A percentile compares a stretch with the other conserved stretches of the same genome.
phyloP scores from a whole-genome alignment of 2,113 vertebrate genomes.

The Solenodon paradoxus region DNA sequence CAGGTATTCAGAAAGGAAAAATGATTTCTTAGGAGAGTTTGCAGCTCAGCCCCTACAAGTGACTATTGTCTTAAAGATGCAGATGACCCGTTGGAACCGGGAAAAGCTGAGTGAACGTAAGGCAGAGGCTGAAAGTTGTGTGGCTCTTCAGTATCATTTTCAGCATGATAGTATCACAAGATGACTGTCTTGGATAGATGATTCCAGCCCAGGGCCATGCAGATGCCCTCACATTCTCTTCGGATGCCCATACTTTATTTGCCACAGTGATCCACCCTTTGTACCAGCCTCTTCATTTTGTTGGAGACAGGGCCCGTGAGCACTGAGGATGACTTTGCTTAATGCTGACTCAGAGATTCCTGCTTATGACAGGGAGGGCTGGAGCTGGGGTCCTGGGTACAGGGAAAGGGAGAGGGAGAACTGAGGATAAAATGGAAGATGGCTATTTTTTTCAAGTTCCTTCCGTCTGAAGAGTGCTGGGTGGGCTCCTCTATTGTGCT shows the following conservation, averaged over 20 bases:
- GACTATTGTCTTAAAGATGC: not conserved
- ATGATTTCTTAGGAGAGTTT: not conserved
- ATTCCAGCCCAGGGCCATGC: too few relatives aligned
- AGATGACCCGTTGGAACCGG: not conserved
- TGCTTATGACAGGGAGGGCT: too few relatives aligned
- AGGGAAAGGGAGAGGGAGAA: not conserved
- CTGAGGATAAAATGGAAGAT: not conserved
- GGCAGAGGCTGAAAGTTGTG: not conserved
- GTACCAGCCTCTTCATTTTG: not conserved
- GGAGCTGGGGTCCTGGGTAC: rapidly evolving
- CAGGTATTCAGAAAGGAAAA: not conserved
- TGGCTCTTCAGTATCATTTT: too few relatives aligned
- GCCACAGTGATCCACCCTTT: not conserved
- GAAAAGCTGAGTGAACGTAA: not conserved
- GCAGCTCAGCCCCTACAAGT: not conserved
- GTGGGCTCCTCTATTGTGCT: not conserved
- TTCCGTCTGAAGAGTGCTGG: not conserved
- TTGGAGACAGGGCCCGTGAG: not conserved
- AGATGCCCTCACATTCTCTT: not conserved
- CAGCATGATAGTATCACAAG: too few relatives aligned
- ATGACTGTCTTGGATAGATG: not conserved
- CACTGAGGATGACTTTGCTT: not conserved
- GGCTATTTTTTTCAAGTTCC: not conserved
- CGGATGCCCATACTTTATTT: not conserved
- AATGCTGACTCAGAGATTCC: too few relatives aligned